phyloP scores from a whole-genome alignment of 53 echinoderm and acorn worm genomes.

The Luidia sarsii region DNA sequence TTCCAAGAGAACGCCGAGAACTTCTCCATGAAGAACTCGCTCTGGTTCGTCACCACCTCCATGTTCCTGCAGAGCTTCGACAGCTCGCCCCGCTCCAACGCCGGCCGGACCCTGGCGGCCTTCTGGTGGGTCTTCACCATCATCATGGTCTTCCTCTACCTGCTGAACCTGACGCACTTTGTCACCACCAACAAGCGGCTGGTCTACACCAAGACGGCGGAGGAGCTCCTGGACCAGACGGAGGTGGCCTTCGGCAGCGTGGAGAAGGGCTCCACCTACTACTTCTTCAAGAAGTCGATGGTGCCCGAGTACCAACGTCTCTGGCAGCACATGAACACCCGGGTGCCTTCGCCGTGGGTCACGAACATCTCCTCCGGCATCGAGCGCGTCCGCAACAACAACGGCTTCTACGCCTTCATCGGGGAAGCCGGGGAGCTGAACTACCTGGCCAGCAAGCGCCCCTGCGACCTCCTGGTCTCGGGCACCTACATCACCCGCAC shows the following conservation, averaged over 20 bases:
- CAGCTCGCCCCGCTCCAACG: conserved; percentile 86
- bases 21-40: conserved; percentile 92
- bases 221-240: conserved; percentile 78
- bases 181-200: conserved; percentile 87
- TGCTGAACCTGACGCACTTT: conserved; percentile 91
- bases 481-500: conserved; percentile 86
- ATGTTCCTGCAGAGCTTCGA: conserved; percentile 96
- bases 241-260: conserved; percentile 87
- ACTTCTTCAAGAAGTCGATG: conserved; percentile 85
- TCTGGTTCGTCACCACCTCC: conserved; percentile 91
- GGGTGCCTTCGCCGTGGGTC: conserved; percentile 74
- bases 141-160: conserved; percentile 93
- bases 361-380: conserved; percentile 61
- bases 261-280: conserved; percentile 85
- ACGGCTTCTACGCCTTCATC: conserved; percentile 87
- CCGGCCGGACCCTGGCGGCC: conserved; percentile 80
- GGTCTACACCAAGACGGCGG: conserved; percentile 65
- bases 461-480: conserved; percentile 82
- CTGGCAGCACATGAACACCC: conserved; percentile 85
- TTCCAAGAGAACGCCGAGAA: conserved; percentile 87
- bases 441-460: conserved; percentile 79
- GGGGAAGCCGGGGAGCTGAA: conserved; percentile 84
- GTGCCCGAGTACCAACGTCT: conserved; percentile 92
- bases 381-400: conserved; percentile 67
- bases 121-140: conserved; percentile 99